phyloP scores from a whole-genome alignment of 2,797 vertebrate species.

The Bucorvus abyssinicus region DNA sequence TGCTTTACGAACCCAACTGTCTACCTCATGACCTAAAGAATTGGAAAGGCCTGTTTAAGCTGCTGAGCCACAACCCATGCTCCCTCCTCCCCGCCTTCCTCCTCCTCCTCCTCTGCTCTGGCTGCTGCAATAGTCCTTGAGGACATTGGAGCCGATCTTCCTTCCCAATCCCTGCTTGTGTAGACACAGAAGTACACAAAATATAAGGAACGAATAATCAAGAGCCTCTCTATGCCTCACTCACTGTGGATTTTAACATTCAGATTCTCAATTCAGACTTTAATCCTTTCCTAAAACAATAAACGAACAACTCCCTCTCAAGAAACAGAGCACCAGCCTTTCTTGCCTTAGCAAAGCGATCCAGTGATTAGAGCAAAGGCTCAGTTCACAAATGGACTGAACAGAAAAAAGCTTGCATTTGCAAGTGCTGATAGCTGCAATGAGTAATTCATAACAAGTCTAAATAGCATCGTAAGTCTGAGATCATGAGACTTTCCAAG shows the following conservation, averaged over 20 bases:
- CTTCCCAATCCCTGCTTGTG: background rate
- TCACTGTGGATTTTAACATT: background rate
- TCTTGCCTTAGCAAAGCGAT: background rate
- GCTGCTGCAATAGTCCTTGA: background rate
- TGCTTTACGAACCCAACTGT: background rate
- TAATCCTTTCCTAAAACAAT: background rate
- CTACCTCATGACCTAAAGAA: background rate
- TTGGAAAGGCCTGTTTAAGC: background rate
- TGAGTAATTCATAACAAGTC: background rate
- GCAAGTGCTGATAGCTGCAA: background rate
- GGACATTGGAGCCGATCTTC: background rate
- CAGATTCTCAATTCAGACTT: background rate
- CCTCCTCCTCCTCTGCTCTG: background rate
- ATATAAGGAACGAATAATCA: background rate
- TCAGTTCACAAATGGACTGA: background rate
- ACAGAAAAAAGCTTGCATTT: background rate
- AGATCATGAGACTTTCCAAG: background rate
- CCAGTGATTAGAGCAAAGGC: background rate
- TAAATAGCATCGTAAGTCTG: background rate
- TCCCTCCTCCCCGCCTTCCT: background rate
- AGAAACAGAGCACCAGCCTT: background rate
- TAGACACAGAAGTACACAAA: background rate
- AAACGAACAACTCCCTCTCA: background rate
- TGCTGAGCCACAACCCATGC: background rate
- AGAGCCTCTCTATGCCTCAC: background rate